phyloP scores from a whole-genome alignment of 2,113 vertebrate species.

The Notothenia rossii region DNA sequence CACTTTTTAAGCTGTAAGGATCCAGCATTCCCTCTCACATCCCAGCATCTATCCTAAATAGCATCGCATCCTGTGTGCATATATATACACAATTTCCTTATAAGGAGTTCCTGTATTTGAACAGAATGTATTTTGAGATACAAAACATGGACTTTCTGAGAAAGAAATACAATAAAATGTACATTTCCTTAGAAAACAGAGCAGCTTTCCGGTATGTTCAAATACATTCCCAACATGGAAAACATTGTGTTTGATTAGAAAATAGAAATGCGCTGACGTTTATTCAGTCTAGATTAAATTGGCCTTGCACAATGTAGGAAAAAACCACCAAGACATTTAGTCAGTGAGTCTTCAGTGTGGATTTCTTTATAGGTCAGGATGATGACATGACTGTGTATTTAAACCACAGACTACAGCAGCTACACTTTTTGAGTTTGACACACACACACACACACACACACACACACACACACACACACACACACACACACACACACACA shows the following conservation, averaged over 20 bases:
- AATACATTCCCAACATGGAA: not conserved
- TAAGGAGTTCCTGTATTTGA: not conserved
- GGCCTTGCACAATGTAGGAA: constrained; percentile 4
- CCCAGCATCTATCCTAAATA: no score
- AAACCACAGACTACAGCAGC: constrained; percentile 12
- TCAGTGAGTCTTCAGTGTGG: constrained; percentile 33
- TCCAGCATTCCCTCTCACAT: constrained; percentile 4
- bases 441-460: constrained; percentile 14
- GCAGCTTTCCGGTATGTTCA: not conserved
- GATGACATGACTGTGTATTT: not conserved
- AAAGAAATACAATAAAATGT: no score
- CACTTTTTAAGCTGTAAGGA: not conserved
- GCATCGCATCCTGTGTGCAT: constrained; percentile 26
- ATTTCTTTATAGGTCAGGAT: not conserved
- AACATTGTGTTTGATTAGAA: constrained; percentile 24
- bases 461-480: no score
- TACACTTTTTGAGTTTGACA: no score
- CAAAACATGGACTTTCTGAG: no score
- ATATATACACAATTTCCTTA: not conserved
- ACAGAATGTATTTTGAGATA: not conserved
- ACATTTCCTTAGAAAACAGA: not conserved
- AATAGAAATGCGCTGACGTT: constrained; percentile 17
- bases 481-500: not conserved
- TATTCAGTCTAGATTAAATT: constrained; percentile 24
- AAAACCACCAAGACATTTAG: constrained; percentile 35